phyloP scores from a whole-genome alignment of 64 coral and sea anemone species.

The Trachythela sp. region DNA sequence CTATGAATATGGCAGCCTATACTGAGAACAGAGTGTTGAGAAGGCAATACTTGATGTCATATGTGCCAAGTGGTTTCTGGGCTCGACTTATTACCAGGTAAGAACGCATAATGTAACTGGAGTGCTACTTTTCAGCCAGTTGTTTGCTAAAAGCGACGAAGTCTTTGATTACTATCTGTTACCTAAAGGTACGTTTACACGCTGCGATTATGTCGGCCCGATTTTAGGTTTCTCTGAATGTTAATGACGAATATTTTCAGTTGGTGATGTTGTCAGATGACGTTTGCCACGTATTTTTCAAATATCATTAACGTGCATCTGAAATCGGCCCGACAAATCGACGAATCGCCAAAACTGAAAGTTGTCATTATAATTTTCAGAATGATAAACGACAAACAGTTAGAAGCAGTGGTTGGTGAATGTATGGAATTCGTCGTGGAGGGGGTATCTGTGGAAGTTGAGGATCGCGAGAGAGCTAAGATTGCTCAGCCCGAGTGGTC shows the following conservation, averaged over 20 bases:
- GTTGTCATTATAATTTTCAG: conserved; percentile 50
- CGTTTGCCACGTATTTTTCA: too few species aligned
- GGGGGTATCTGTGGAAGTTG: conserved; percentile 45
- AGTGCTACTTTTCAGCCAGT: not conserved
- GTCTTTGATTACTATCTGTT: not conserved
- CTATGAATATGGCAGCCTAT: conserved; percentile 83
- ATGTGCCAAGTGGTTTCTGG: conserved; percentile 97
- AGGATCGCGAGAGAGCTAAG: conserved; percentile 57
- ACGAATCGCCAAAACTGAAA: too few species aligned
- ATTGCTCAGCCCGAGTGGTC: conserved; percentile 85
- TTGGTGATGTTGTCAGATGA: too few species aligned
- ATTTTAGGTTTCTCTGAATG: too few species aligned
- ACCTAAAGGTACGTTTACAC: too few species aligned
- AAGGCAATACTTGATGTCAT: conserved; percentile 94
- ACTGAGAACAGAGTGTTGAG: conserved; percentile 64
- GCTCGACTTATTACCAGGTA: conserved; percentile 91
- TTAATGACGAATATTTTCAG: too few species aligned
- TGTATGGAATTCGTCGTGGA: conserved; percentile 73
- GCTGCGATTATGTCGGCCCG: too few species aligned
- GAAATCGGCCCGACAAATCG: too few species aligned
- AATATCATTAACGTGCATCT: too few species aligned
- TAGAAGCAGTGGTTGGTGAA: conserved; percentile 61
- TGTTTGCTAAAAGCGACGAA: not conserved
- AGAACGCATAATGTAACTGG: not conserved
- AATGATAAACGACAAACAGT: conserved; percentile 78